Conservation (phyloP, 2,888 invertebrate genomes). For the Caenorhabditis sp. region DNA sequence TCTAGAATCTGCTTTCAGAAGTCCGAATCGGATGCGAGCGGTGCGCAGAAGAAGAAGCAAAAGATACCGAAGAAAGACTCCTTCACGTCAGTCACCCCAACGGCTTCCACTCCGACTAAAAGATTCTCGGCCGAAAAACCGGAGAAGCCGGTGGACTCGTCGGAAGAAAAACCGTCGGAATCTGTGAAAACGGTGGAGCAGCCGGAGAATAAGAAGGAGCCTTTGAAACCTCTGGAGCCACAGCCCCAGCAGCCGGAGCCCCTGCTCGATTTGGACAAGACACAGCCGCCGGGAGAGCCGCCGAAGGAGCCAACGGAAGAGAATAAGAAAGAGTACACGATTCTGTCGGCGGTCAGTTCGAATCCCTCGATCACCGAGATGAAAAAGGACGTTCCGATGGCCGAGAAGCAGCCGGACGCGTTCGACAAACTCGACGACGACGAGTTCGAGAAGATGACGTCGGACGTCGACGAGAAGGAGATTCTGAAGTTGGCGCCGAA, state of each 20-base stretch:
- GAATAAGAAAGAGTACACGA: constrained; percentile 1
- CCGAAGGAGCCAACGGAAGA: constrained; percentile 1
- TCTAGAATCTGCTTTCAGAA: no score
- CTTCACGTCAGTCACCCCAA: not conserved
- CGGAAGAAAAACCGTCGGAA: not conserved
- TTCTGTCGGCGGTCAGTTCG: not conserved
- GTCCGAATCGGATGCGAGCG: constrained; percentile 10
- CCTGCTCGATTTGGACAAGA: not conserved
- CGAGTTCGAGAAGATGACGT: constrained; percentile 49
- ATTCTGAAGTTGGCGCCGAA: constrained; percentile 48
- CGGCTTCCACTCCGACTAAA: no score
- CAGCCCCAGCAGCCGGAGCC: not conserved
- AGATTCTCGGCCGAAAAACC: not conserved
- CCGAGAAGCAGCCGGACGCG: constrained; percentile 41
- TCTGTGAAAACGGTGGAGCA: not conserved
- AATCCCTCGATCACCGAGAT: constrained; percentile 24
- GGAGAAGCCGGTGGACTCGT: constrained; percentile 10
- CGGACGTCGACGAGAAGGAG: constrained; percentile 47
- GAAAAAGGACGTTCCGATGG: constrained; percentile 22
- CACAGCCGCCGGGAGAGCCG: not conserved
- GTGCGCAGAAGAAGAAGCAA: constrained; percentile 13
- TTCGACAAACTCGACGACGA: constrained; percentile 55
- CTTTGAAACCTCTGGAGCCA: not conserved
- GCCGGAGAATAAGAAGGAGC: not conserved
- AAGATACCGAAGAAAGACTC: constrained; percentile 17